phyloP scores from a whole-genome alignment of 1,140 invertebrate genomes.

The Tetragonula clypearis region DNA sequence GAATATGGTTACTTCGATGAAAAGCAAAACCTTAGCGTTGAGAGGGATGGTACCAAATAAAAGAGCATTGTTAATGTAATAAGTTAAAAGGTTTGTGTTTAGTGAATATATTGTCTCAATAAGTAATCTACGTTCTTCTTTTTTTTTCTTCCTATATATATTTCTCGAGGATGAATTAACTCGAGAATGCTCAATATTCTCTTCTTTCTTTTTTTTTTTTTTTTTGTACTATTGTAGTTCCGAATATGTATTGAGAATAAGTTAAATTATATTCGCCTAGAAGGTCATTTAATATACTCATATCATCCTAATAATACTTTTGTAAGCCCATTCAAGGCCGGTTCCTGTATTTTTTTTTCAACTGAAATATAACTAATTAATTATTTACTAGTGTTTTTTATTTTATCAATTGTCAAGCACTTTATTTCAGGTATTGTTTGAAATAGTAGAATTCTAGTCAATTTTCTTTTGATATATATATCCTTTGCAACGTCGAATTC shows the following conservation, averaged over 20 bases:
- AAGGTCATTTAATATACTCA: conserved; percentile 47
- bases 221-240: conserved; percentile 34
- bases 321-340: conserved; percentile 62
- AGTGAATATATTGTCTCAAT: conserved; percentile 45
- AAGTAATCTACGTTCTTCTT: conserved; percentile 29
- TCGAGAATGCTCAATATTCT: conserved; percentile 56
- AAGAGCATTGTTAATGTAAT: conserved; percentile 45
- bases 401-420: neutral
- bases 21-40: conserved; percentile 38
- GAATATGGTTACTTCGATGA: conserved; percentile 44
- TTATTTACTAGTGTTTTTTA: conserved; percentile 15
- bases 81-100: conserved; percentile 56
- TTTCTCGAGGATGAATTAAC: conserved; percentile 28
- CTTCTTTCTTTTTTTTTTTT: conserved; percentile 5
- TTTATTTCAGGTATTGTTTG: neutral
- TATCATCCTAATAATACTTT: conserved; percentile 54
- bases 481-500: neutral
- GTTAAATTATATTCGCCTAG: conserved; percentile 42
- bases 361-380: conserved; percentile 60
- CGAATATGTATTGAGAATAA: conserved; percentile 1
- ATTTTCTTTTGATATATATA: neutral
- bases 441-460: neutral
- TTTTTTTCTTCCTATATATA: neutral
- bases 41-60: conserved; percentile 69
- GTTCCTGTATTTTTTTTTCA: conserved; percentile 64